Evolutionary conservation across 2,888 invertebrate species (phyloP).

Genomic region (Eupithecia pulchellata): DNA sequence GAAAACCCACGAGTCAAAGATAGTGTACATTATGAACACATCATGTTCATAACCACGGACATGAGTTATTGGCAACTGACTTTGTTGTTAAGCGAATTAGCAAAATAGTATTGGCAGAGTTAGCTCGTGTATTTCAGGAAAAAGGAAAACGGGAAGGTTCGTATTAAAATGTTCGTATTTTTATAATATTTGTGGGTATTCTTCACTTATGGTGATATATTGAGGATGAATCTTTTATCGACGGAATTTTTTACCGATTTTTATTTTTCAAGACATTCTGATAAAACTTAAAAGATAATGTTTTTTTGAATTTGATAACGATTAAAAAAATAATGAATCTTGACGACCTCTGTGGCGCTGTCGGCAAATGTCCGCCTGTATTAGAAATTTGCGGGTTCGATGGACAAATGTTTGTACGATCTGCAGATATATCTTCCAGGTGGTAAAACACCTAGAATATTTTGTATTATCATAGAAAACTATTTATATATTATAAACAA

Average conservation of each 20-base stretch:
- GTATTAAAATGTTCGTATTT: background rate
- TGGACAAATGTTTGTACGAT: too few relatives aligned
- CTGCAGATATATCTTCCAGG: too few relatives aligned
- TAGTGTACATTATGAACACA: background rate
- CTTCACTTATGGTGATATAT: background rate
- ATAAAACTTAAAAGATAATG: background rate
- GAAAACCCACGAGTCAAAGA: background rate
- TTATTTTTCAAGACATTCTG: background rate
- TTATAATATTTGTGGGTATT: background rate
- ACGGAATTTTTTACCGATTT: background rate
- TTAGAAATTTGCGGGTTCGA: too few relatives aligned
- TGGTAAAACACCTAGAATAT: too few relatives aligned
- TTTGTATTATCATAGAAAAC: too few relatives aligned
- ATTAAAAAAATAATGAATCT: background rate
- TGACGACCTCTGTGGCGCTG: too few relatives aligned
- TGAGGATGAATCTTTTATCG: background rate
- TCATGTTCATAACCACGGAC: background rate
- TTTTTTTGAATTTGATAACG: background rate
- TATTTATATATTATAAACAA: too few relatives aligned
- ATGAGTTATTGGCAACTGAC: conserved; percentile 7
- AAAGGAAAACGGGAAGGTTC: conserved; percentile 1
- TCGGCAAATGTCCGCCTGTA: too few relatives aligned
- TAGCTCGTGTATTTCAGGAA: conserved; percentile 9
- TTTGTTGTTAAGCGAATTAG: background rate
- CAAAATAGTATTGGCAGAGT: conserved; percentile 7